A percentile compares a stretch with the other conserved stretches of the same genome.
phyloP scores from a whole-genome alignment of 1,140 invertebrate genomes.

The Pinna nobilis region DNA sequence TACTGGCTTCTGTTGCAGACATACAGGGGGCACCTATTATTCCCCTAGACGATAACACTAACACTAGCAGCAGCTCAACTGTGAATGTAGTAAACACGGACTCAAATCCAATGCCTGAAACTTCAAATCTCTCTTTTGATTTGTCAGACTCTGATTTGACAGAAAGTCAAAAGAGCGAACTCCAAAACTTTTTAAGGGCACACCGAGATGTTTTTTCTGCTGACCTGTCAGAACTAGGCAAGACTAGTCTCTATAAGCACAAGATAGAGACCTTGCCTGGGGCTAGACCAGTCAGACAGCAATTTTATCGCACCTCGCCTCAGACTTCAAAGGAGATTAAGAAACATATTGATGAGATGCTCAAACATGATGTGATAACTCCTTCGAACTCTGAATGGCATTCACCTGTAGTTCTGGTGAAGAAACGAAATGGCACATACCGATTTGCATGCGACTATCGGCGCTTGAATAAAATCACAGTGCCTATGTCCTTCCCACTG shows the following conservation, averaged over 20 bases:
- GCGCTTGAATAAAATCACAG: conserved; percentile 16
- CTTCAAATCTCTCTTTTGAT: conserved; percentile 16
- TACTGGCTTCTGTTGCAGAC: conserved; percentile 3
- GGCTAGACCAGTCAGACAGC: conserved; percentile 22
- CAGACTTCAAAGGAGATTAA: conserved; percentile 16
- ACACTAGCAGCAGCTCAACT: background rate
- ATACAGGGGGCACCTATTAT: conserved; percentile 1
- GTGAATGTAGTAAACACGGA: background rate
- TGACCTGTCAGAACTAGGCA: conserved; percentile 38
- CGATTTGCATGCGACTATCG: conserved; percentile 31
- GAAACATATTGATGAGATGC: conserved; percentile 32
- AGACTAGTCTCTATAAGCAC: conserved; percentile 20
- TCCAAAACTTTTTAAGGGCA: conserved; percentile 1
- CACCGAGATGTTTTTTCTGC: conserved; percentile 22
- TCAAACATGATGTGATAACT: conserved; percentile 36
- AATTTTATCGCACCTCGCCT: conserved; percentile 31
- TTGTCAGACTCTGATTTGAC: conserved; percentile 21
- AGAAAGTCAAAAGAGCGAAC: background rate
- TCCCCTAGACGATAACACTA: background rate
- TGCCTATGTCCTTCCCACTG: conserved; percentile 29
- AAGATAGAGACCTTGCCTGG: conserved; percentile 34
- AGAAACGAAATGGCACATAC: conserved; percentile 21
- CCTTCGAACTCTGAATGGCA: conserved; percentile 30
- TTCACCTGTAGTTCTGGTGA: conserved; percentile 33
- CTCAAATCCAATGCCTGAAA: background rate